Evolutionary conservation across 2,888 invertebrate genomes (phyloP).

Genomic region (Rhagonycha lutea): DNA sequence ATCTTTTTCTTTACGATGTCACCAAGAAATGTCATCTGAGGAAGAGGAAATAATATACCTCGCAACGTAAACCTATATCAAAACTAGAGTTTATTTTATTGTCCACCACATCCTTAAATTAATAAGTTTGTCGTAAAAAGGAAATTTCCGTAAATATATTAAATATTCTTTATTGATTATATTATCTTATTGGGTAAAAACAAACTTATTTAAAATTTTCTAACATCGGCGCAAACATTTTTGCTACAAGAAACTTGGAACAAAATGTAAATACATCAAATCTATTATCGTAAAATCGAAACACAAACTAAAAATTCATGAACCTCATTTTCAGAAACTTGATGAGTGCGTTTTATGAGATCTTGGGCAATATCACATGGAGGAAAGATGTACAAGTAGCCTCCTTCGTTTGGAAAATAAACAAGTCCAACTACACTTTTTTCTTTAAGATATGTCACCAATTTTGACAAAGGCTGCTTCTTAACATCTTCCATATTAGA

Average conservation of each 20-base stretch:
- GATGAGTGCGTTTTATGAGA: not conserved
- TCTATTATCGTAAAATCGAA: not conserved
- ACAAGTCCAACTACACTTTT: not conserved
- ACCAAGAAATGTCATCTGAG: too few species aligned
- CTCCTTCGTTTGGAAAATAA: not conserved
- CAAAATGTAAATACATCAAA: not conserved
- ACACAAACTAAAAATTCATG: not conserved
- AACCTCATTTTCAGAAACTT: not conserved
- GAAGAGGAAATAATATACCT: too few species aligned
- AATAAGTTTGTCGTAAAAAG: too few species aligned
- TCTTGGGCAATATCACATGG: not conserved
- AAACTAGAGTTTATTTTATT: too few species aligned
- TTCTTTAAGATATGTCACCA: not conserved
- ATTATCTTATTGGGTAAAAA: too few species aligned
- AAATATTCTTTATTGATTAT: not conserved
- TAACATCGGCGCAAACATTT: too few species aligned
- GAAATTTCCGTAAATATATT: too few species aligned
- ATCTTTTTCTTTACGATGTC: too few species aligned
- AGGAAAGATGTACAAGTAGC: not conserved
- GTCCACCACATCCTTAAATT: too few species aligned
- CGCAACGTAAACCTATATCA: too few species aligned
- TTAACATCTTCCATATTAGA: not conserved
- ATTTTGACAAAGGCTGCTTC: not conserved
- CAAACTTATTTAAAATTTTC: too few species aligned
- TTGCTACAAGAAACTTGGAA: not conserved